phyloP scores from a whole-genome alignment of 2,113 vertebrate species.

The Spheniscus mendiculus region DNA sequence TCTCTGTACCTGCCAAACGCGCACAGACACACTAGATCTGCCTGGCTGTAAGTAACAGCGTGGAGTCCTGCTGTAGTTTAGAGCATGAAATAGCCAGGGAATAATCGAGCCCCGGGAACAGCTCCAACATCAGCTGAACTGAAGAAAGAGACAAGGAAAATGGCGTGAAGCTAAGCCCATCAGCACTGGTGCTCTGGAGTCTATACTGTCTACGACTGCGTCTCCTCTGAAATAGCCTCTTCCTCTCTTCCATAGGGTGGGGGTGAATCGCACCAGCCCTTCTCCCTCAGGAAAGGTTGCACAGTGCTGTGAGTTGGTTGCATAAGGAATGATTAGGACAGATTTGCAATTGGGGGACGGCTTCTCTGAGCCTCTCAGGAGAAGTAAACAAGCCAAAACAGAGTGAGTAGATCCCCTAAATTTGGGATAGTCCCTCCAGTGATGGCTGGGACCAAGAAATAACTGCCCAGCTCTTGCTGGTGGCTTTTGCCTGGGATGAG shows the following conservation, averaged over 20 bases:
- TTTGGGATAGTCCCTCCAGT: not conserved
- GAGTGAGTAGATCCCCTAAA: not conserved
- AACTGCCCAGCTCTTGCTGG: not conserved
- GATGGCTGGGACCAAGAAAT: not conserved
- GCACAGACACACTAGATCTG: not conserved
- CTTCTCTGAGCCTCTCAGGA: not conserved
- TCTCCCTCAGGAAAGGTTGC: not conserved
- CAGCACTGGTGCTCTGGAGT: not conserved
- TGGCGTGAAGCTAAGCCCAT: not conserved
- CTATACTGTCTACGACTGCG: fast-evolving
- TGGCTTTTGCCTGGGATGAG: not conserved
- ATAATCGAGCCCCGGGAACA: not conserved
- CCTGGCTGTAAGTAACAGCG: not conserved
- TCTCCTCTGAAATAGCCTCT: not conserved
- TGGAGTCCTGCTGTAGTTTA: not conserved
- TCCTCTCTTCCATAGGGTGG: not conserved
- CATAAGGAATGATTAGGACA: not conserved
- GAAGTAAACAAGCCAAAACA: not conserved
- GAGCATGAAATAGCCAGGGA: not conserved
- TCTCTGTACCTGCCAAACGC: not conserved
- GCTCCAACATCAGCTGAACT: not conserved
- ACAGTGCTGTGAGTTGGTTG: not conserved
- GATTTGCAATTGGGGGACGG: fast-evolving
- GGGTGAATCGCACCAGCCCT: not conserved
- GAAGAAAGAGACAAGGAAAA: not conserved